Conservation (phyloP, 2,888 invertebrate species). For the Lacanobia oleracea region DNA sequence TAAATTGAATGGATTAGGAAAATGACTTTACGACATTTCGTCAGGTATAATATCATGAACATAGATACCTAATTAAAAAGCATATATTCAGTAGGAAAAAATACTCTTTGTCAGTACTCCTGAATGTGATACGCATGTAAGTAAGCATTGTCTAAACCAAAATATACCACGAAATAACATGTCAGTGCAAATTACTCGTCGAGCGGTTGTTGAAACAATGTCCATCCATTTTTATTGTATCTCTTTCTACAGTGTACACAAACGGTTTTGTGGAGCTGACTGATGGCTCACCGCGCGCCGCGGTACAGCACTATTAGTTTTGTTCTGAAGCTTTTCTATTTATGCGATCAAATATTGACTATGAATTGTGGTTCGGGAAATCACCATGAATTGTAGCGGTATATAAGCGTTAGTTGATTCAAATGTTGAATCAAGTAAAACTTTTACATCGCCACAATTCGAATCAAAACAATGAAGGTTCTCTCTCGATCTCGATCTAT, state of each 20-base stretch:
- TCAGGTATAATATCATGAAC: too few relatives aligned
- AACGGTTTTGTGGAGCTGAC: slow-evolving; percentile 8
- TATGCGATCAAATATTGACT: slow-evolving; percentile 20
- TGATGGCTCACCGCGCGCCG: slow-evolving; percentile 1
- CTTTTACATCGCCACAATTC: too few relatives aligned
- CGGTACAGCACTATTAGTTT: slow-evolving; percentile 17
- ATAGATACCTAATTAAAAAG: too few relatives aligned
- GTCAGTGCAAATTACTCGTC: background rate
- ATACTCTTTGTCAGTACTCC: background rate
- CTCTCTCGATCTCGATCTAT: too few relatives aligned
- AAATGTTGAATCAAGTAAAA: background rate
- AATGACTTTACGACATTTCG: background rate
- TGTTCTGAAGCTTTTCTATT: slow-evolving; percentile 25
- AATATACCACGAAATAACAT: background rate
- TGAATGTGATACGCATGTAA: background rate
- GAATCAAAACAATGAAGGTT: too few relatives aligned
- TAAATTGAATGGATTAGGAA: background rate
- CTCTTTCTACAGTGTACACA: slow-evolving; percentile 20
- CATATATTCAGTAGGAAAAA: background rate
- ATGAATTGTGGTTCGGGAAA: background rate
- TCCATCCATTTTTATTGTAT: slow-evolving; percentile 5
- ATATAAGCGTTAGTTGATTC: background rate
- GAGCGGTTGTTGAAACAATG: background rate
- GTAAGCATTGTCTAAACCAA: background rate
- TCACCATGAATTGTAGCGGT: too few relatives aligned